phyloP scores from a whole-genome alignment of 2,888 invertebrate species.

The Noctua janthe region DNA sequence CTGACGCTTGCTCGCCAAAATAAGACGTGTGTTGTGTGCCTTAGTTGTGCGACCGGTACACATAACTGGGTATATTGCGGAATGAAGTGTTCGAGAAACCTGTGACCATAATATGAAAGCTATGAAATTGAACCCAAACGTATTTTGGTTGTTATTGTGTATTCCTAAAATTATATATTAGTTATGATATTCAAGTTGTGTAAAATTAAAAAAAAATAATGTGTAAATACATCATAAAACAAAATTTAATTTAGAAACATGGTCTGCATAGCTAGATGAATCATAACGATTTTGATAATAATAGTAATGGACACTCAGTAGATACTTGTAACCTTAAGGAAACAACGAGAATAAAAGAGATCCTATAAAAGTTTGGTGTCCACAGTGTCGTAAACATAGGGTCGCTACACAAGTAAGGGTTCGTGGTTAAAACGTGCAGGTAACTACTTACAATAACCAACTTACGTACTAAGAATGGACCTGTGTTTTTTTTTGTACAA shows the following conservation, averaged over 20 bases:
- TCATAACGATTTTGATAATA: not conserved
- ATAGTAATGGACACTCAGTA: not conserved
- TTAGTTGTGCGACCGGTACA: not conserved
- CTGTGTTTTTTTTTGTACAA: no score
- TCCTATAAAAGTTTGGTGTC: not conserved
- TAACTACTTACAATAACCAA: not conserved
- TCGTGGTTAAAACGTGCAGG: not conserved
- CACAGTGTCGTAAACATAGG: no score
- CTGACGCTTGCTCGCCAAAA: not conserved
- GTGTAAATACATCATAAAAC: not conserved
- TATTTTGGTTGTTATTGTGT: constrained; percentile 1
- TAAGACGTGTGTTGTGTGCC: not conserved
- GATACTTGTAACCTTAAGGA: not conserved
- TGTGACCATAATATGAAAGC: not conserved
- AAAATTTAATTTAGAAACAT: not conserved
- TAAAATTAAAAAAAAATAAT: not conserved
- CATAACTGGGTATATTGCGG: not conserved
- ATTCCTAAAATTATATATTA: not conserved
- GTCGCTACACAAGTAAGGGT: no score
- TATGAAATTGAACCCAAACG: not conserved
- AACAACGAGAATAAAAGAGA: not conserved
- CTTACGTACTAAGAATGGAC: no score
- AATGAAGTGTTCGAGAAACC: not conserved
- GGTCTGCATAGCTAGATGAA: not conserved
- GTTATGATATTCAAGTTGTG: not conserved